Evolutionary conservation across 2,888 invertebrate genomes (phyloP), one percentile per base, ranked within the genome.

Genomic region (Synergus japonicus): DNA sequence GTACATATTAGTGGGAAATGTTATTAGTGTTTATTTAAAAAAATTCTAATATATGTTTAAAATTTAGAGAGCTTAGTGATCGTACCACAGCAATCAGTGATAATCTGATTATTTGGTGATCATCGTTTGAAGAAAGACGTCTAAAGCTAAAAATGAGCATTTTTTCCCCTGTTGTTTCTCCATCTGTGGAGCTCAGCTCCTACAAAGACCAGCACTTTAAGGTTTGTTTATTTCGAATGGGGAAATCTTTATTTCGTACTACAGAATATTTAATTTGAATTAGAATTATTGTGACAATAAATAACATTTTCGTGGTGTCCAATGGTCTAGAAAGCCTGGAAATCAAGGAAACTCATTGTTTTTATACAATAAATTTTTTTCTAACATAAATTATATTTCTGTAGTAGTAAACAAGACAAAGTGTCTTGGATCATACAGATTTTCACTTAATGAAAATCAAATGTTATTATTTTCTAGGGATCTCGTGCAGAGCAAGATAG

Each of bases 181-280:
- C 95, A 77, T 94, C 97, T 1, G 93, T 96, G 78, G 97, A 97
- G 88, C 94, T 98, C 85, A 98, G 98, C 93, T 97, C 97, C 0
- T 98, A 98, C 90, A 94, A 98, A 86, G 98, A 98, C 93, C 98
- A 98, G 92, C 98, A 98, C 94, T 98, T 97, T 92, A 98, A 98
- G 95, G 98, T 97, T 93, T 90, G 86, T 84, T 80, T 67, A 63
- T 63, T 18, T 58, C 9, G n/a, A 18, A 58, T 58, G 18, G 18
- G 0, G 18, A 58, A 54, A 54, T 54, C 2, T 54, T 4, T 54
- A 13, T 54, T n/a, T 54, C 9, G 8, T n/a, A n/a, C 54, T n/a
- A n/a, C n/a, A 54, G 54, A 54, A n/a, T n/a, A 8, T 54, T 54
- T n/a, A 0, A 54, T 54, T 54, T 8, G 8, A n/a, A n/a, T 54